A percentile compares a stretch with the other conserved stretches of the same genome.
Conservation (phyloP, 1,140 invertebrate species). For the Pogonognathellus flavescens region DNA sequence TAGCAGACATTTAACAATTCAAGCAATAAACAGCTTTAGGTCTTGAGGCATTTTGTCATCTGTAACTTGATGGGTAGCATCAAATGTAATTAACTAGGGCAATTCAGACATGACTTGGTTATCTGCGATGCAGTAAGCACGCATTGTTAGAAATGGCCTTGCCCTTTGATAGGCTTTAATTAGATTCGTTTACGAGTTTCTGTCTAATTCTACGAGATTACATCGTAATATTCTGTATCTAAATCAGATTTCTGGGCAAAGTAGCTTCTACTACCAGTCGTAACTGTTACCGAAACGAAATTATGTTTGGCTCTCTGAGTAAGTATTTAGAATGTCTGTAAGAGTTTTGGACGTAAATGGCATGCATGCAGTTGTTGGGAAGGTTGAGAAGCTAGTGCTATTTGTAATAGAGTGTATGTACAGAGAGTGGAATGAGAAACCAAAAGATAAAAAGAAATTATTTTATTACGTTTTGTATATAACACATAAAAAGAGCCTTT, state of each 20-base stretch:
- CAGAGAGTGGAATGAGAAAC: neutral
- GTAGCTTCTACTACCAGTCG: neutral
- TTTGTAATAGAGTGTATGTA: neutral
- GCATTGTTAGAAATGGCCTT: neutral
- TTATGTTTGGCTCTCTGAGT: neutral
- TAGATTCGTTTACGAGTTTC: conserved; percentile 22
- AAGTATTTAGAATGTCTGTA: neutral
- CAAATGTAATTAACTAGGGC: neutral
- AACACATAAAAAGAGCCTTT: conserved; percentile 9
- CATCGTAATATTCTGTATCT: neutral
- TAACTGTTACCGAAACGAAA: no score
- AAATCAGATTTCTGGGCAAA: neutral
- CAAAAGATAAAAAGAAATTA: conserved; percentile 8
- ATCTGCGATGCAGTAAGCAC: no score
- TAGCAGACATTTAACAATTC: neutral
- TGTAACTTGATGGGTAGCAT: conserved; percentile 5
- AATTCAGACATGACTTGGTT: neutral
- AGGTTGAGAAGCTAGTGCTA: neutral
- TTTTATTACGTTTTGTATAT: conserved; percentile 29
- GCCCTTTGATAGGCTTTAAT: conserved; percentile 18
- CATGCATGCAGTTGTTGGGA: neutral
- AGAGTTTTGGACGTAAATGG: neutral
- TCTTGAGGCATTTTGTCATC: neutral
- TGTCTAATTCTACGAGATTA: neutral
- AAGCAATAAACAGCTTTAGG: neutral